Evolutionary conservation across 1,140 invertebrate genomes (phyloP).

Genomic region (Trichomalopsis sarcophagae): DNA sequence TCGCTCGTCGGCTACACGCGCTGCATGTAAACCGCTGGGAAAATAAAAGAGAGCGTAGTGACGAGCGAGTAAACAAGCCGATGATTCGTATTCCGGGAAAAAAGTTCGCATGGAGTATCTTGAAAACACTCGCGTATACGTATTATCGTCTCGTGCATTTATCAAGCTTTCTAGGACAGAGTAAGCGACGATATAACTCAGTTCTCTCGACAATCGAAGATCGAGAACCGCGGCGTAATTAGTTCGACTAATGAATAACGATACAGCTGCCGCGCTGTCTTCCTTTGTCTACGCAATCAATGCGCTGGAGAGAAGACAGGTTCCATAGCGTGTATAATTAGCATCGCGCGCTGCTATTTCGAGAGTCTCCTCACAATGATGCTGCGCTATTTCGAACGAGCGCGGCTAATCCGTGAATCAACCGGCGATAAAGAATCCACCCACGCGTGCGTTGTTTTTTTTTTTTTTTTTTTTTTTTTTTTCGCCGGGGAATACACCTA

Average conservation of each 20-base stretch:
- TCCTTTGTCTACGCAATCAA: not conserved
- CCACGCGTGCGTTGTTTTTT: not conserved
- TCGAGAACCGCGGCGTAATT: not conserved
- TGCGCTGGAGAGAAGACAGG: not conserved
- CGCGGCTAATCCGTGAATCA: too few species aligned
- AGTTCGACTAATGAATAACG: slow-evolving; percentile 21
- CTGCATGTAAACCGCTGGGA: not conserved
- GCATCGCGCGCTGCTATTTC: not conserved
- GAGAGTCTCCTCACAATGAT: not conserved
- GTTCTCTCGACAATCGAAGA: not conserved
- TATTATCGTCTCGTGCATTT: not conserved
- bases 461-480: not conserved
- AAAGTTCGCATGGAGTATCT: not conserved
- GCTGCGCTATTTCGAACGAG: too few species aligned
- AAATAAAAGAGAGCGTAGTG: not conserved
- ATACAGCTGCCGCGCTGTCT: not conserved
- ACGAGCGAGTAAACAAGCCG: slow-evolving; percentile 40
- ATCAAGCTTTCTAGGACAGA: not conserved
- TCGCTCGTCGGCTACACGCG: not conserved
- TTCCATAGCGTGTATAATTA: not conserved
- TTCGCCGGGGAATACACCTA: not conserved
- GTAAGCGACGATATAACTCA: slow-evolving; percentile 5
- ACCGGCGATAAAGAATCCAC: too few species aligned
- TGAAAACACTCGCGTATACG: not conserved
- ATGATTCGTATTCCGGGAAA: not conserved